Evolutionary conservation across 2,888 invertebrate genomes (phyloP), one percentile per base, ranked within the genome.

Genomic region (Lasioglossum figueresi): DNA sequence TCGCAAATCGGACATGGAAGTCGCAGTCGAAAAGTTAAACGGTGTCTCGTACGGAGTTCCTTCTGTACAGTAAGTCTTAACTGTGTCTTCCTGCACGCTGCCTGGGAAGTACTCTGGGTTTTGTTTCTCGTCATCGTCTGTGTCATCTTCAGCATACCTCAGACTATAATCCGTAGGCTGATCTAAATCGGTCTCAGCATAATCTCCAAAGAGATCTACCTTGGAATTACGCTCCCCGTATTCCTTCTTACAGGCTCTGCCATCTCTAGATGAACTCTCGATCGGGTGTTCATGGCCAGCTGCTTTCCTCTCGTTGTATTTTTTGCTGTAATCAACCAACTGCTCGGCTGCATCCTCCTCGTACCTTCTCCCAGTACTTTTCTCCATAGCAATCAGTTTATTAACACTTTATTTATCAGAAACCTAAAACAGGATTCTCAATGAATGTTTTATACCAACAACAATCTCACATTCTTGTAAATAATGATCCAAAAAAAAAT

Each of bases 121-220:
- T 23, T 93, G 91, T 72, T 94, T 94, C 66, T 95, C 94, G 19
- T 95, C 94, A 40, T 95, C 95, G 27, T 97, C 98, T 0, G 97
- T 96, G 92, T 97, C 97, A 90, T 97, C 97, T 94, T 99, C 98
- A 0, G 98, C 97, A 94, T 98, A 99, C 43, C 98, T 96, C 82
- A 98, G 95, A 88, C 99, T 98, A 93, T 98, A 99, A 95, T 99
- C 98, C 0, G 99, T 99, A 0, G 98, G 98, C 94, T 98, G 98
- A 94, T 98, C 98, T 76, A 98, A 95, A 95, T 99, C 98, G 0
- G 98, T 98, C 95, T 98, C 98, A 68, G 98, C 98, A 94, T 98
- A 98, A 94, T 97, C 97, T 2, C 97, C 96, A 82, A 94, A 95
- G 31, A 93, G 83, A 83, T 93, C 92, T 0, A 92, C 92, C 82